Evolutionary conservation across 2,888 invertebrate genomes (phyloP), one percentile per base, ranked within the genome.

Genomic region (Patella caerulea): DNA sequence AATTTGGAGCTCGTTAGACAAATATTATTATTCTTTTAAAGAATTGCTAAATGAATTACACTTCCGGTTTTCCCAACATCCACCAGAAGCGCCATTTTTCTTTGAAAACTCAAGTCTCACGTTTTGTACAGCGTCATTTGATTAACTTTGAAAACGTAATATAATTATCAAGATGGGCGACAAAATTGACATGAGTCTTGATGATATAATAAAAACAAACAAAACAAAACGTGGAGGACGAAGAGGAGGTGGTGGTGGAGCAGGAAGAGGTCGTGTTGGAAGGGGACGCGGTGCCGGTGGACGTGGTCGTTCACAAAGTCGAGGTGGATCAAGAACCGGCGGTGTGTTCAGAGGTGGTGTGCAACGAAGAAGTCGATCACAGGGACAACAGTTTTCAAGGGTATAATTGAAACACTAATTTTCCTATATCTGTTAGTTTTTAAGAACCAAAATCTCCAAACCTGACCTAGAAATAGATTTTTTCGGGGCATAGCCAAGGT

Each of bases 141-240:
- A 65, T 75, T 73, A 71, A 56, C 24, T 69, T 77, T 73, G 45
- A 70, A 14, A 12, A 72, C 7, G 71, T 24, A 53, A 52, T 34
- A 45, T 14, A 73, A 65, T 59, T 29, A 14, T 80, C 75, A 95
- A 93, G 92, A 97, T 97, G 97, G 95, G 95, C 88, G 96, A 97
- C 91, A 97, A 96, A 94, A 96, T 98, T 92, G 98, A 98, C 93
- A 96, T 98, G 96, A 97, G 98, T 90, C 94, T 98, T 86, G 98
- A 98, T 92, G 98, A 98, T 87, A 97, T 98, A 81, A 98, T 98
- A 88, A 98, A 96, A 93, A 87, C 89, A 71, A 92, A 94, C 87
- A 96, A 95, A 93, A 93, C 94, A 82, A 93, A 95, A 83, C 93
- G 94, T 84, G 93, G 94, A 73, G 92, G 93, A 76, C 94, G 94